Evolutionary conservation across 2,113 vertebrate species (phyloP).

Genomic region (Clarias magur): DNA sequence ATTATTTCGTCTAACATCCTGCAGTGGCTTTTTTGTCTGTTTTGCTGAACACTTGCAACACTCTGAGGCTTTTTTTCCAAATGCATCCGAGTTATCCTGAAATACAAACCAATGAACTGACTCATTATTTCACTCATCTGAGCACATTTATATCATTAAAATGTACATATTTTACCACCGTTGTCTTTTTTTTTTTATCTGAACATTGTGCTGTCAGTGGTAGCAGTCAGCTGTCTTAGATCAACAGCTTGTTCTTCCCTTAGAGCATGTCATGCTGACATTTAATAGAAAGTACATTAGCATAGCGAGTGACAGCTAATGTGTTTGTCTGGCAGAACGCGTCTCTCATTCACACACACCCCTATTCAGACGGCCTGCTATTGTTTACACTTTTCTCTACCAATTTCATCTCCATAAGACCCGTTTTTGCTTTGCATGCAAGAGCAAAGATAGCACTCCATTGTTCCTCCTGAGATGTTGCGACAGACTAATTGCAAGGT

Average conservation of each 20-base stretch:
- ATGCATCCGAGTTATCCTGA: conserved; percentile 34
- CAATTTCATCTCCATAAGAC: conserved; percentile 33
- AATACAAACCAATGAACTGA: conserved; percentile 16
- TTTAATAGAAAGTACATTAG: conserved; percentile 55
- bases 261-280: conserved; percentile 49
- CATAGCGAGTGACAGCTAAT: conserved; percentile 54
- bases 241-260: conserved; percentile 52
- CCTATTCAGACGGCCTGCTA: conserved; percentile 34
- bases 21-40: conserved; percentile 33
- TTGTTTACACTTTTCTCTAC: conserved; percentile 48
- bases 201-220: conserved; percentile 42
- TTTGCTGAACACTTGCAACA: conserved; percentile 5
- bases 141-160: conserved; percentile 8
- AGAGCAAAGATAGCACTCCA: conserved; percentile 34
- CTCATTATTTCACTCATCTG: conserved; percentile 21
- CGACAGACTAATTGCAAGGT: conserved; percentile 56
- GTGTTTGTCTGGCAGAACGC: conserved; percentile 44
- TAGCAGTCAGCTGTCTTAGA: conserved; percentile 48
- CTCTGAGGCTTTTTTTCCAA: conserved; percentile 16
- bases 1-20: conserved; percentile 43
- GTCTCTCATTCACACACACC: conserved; percentile 30
- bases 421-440: conserved; percentile 26
- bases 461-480: conserved; percentile 48
- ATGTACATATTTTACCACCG: conserved; percentile 33
- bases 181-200: neutral